Evolutionary conservation across 92 coral and sea anemone species (phyloP).

Genomic region (Heliopora coerulea): DNA sequence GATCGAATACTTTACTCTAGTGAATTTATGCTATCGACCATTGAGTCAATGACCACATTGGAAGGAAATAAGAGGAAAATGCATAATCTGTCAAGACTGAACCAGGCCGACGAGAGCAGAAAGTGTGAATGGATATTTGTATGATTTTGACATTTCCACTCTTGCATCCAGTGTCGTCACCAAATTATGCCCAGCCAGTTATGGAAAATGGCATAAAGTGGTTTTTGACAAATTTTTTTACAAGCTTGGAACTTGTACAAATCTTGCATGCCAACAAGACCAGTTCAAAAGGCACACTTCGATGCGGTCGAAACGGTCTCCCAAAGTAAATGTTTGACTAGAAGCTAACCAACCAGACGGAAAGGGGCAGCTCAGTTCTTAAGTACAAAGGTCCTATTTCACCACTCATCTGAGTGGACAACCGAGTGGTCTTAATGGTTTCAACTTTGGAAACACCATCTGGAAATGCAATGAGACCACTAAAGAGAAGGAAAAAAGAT

Average conservation of each 20-base stretch:
- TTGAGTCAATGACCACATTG: too few relatives aligned
- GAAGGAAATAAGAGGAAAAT: too few relatives aligned
- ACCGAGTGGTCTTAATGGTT: constrained; percentile 18
- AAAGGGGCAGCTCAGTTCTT: constrained; percentile 29
- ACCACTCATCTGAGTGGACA: constrained; percentile 51
- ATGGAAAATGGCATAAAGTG: constrained; percentile 49
- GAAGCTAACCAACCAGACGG: constrained; percentile 1
- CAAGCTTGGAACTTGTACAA: constrained; percentile 47
- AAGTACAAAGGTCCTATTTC: constrained; percentile 43
- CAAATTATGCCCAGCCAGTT: constrained; percentile 23
- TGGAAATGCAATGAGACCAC: neutral
- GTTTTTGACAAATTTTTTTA: constrained; percentile 46
- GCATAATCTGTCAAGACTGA: too few relatives aligned
- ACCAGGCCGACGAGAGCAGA: too few relatives aligned
- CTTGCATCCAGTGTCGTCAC: constrained; percentile 44
- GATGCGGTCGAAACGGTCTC: constrained; percentile 32
- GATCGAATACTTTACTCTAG: too few relatives aligned
- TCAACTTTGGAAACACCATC: constrained; percentile 17
- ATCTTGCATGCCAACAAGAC: too few relatives aligned
- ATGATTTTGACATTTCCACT: constrained; percentile 46
- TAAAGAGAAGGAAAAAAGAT: constrained; percentile 46
- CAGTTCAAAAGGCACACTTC: too few relatives aligned
- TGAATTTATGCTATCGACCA: too few relatives aligned
- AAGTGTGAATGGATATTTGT: constrained; percentile 15
- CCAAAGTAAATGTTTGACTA: constrained; percentile 36